These are phyloP conservation scores for Bombus huntii DNA, from an alignment of 1,140 invertebrate species.

Conservation along the genomic window DNA sequence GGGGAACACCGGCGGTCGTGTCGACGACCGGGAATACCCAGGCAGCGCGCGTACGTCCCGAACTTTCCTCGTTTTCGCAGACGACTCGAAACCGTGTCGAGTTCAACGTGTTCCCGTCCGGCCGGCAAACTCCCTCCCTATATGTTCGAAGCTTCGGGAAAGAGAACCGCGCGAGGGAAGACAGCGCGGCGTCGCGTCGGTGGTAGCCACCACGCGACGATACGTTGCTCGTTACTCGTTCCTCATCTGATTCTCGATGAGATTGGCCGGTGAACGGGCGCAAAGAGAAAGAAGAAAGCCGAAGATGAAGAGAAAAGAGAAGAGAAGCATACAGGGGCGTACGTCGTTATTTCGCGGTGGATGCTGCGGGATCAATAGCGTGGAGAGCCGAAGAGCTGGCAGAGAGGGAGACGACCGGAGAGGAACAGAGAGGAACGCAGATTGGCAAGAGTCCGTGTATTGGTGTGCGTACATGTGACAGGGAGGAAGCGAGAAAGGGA, in stretches of 20 bases:
- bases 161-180: not conserved
- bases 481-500: conserved; percentile 24
- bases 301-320: conserved; percentile 28
- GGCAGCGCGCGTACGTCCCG: conserved; percentile 14
- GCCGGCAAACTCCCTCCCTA: not conserved
- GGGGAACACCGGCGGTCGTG: conserved; percentile 30
- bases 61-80: conserved; percentile 40
- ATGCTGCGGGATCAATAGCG: conserved; percentile 83
- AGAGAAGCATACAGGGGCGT: conserved; percentile 69
- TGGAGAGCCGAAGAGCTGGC: conserved; percentile 78
- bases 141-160: conserved; percentile 21
- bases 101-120: not conserved
- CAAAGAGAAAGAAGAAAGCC: not conserved
- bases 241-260: not conserved
- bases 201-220: not conserved
- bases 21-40: conserved; percentile 51
- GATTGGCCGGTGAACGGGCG: conserved; percentile 13
- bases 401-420: conserved; percentile 57
- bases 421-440: conserved; percentile 59
- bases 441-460: conserved; percentile 38
- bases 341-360: conserved; percentile 83
- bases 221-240: conserved; percentile 15
- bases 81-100: conserved; percentile 48
- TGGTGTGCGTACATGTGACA: conserved; percentile 10
- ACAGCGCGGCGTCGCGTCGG: conserved; percentile 16